Evolutionary conservation across 2,113 vertebrate genomes (phyloP).

Genomic region (Lasiurus borealis): DNA sequence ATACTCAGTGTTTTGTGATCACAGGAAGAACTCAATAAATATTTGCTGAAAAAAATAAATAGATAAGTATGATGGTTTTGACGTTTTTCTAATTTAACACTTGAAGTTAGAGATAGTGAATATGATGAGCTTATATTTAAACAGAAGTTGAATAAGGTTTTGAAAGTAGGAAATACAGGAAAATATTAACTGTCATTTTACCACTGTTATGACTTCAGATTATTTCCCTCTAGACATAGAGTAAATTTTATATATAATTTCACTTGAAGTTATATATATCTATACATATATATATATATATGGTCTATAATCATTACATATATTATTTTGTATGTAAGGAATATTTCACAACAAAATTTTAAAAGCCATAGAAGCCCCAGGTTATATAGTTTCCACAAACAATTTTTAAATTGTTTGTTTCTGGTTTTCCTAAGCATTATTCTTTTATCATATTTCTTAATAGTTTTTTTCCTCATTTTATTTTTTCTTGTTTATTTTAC

Average conservation of each 20-base stretch:
- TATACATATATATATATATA: background rate
- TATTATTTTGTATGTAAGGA: background rate
- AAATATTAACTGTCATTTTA: background rate
- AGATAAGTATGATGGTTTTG: background rate
- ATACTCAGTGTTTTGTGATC: slow-evolving; percentile 50
- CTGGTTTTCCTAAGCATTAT: slow-evolving; percentile 33
- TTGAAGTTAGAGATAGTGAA: slow-evolving; percentile 1
- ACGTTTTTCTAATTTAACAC: slow-evolving; percentile 49
- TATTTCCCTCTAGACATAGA: slow-evolving; percentile 32
- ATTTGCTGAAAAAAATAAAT: slow-evolving; percentile 49
- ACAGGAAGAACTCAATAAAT: slow-evolving; percentile 45
- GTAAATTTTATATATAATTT: background rate
- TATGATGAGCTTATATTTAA: slow-evolving; percentile 39
- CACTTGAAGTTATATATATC: background rate
- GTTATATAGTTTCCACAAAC: slow-evolving; percentile 22
- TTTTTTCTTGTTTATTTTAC: slow-evolving; percentile 42
- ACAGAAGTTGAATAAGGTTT: slow-evolving; percentile 43
- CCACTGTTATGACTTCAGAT: background rate
- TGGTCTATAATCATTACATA: background rate
- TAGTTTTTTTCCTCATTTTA: background rate
- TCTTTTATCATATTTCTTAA: background rate
- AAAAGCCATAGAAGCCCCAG: background rate
- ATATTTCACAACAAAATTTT: slow-evolving; percentile 40
- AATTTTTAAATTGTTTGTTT: background rate
- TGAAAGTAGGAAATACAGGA: background rate